Percentiles rank a stretch among this genome's conserved stretches.
Evolutionary conservation across 2,888 invertebrate species (phyloP).

Genomic region (Nowickia ferox): DNA sequence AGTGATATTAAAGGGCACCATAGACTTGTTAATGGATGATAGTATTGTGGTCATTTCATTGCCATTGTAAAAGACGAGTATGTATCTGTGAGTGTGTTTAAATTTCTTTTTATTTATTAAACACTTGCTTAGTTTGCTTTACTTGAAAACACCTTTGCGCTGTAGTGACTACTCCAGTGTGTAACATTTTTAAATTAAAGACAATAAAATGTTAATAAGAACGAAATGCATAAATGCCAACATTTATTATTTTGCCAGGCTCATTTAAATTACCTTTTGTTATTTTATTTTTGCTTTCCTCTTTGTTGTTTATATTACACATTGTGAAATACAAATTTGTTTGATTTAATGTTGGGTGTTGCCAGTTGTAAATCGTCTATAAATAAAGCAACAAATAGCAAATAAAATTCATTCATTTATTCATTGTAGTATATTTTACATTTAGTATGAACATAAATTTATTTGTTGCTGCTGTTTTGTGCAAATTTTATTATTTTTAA

Average conservation of each 20-base stretch:
- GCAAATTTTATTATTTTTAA: conserved; percentile 39
- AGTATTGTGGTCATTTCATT: conserved; percentile 67
- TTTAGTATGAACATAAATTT: conserved; percentile 48
- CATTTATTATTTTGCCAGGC: conserved; percentile 60
- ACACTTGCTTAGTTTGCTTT: conserved; percentile 8
- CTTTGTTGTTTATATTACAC: not conserved
- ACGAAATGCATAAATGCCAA: conserved; percentile 51
- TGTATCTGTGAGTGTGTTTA: not conserved
- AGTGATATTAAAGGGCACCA: conserved; percentile 35
- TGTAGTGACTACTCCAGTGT: not conserved
- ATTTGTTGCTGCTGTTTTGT: conserved; percentile 11
- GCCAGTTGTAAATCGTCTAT: conserved; percentile 54
- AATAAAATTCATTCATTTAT: conserved; percentile 44
- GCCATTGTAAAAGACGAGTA: conserved; percentile 44
- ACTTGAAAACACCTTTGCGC: conserved; percentile 22
- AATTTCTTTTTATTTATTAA: conserved; percentile 4
- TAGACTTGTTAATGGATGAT: conserved; percentile 66
- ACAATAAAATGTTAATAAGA: conserved; percentile 67
- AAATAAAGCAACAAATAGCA: conserved; percentile 14
- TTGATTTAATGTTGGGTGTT: conserved; percentile 68
- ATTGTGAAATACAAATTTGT: conserved; percentile 36
- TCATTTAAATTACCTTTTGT: conserved; percentile 32
- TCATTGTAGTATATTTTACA: conserved; percentile 29
- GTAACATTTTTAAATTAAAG: conserved; percentile 48
- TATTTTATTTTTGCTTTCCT: not conserved